Percentiles rank a stretch among this genome's conserved stretches.
Conservation (phyloP, 2,113 vertebrate species). For the Poeciliopsis occidentalis region DNA sequence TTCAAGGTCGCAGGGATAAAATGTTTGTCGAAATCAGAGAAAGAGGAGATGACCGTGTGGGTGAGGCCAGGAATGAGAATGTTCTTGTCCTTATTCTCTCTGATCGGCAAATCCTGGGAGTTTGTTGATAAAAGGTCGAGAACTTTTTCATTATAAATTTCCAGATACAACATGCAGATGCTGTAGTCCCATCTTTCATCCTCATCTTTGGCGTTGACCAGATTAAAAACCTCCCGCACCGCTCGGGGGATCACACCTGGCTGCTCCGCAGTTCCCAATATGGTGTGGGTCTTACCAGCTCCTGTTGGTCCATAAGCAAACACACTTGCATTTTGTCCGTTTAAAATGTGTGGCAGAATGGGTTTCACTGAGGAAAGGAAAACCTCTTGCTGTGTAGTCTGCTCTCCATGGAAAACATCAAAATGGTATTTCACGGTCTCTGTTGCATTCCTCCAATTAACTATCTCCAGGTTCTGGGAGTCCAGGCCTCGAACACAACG, state of each 20-base stretch:
- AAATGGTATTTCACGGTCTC: constrained; percentile 90
- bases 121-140: constrained; percentile 85
- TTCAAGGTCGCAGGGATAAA: constrained; percentile 88
- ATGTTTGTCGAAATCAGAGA: constrained; percentile 85
- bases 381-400: constrained; percentile 85
- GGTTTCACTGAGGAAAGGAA: constrained; percentile 87
- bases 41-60: constrained; percentile 77
- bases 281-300: constrained; percentile 94
- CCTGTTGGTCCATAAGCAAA: constrained; percentile 93
- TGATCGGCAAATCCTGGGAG: constrained; percentile 86
- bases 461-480: constrained; percentile 83
- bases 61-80: constrained; percentile 89
- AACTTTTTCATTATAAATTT: constrained; percentile 96
- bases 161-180: constrained; percentile 89
- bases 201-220: constrained; percentile 77
- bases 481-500: constrained; percentile 85
- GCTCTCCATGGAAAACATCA: constrained; percentile 86
- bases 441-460: constrained; percentile 89
- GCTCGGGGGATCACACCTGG: constrained; percentile 89
- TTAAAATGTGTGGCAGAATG: constrained; percentile 81
- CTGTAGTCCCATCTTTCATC: constrained; percentile 81
- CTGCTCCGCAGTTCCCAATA: constrained; percentile 86
- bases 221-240: constrained; percentile 84
- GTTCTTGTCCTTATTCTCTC: constrained; percentile 87
- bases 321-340: constrained; percentile 89